phyloP scores from a whole-genome alignment of 2,797 vertebrate species.

The Coracias cyanogaster region DNA sequence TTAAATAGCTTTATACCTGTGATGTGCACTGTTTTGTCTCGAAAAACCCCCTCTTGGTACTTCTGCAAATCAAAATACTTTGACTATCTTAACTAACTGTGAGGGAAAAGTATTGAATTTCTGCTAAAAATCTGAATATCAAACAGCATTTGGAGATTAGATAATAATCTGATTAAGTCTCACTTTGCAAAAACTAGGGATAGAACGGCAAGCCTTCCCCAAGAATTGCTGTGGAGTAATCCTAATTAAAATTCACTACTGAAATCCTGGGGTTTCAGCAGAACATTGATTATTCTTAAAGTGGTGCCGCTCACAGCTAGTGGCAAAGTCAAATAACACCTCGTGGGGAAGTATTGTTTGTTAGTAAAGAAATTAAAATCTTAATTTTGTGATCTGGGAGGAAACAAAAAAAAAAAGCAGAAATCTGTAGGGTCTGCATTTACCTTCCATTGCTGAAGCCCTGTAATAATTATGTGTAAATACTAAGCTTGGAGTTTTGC shows the following conservation, averaged over 20 bases:
- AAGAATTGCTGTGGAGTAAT: neutral
- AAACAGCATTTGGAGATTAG: neutral
- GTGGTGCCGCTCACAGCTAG: constrained; percentile 27
- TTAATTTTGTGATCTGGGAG: neutral
- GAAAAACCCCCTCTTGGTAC: neutral
- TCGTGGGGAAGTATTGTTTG: neutral
- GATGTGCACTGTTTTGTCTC: neutral
- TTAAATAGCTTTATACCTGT: neutral
- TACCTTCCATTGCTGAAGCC: neutral
- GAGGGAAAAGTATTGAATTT: neutral
- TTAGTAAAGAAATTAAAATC: neutral
- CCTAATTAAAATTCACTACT: constrained; percentile 34
- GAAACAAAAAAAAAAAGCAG: neutral
- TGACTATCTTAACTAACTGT: neutral
- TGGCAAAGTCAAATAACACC: neutral
- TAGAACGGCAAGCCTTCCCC: neutral
- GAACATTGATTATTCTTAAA: constrained; percentile 49
- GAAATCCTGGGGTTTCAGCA: constrained; percentile 17
- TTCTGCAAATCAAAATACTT: neutral
- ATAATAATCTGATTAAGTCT: neutral
- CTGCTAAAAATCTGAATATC: neutral
- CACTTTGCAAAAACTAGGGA: neutral
- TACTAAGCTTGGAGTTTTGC: neutral
- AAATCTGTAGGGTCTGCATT: neutral
- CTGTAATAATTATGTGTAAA: neutral